Conservation (phyloP, 2,888 invertebrate species). For the Amblyjoppa fuscipennis region DNA sequence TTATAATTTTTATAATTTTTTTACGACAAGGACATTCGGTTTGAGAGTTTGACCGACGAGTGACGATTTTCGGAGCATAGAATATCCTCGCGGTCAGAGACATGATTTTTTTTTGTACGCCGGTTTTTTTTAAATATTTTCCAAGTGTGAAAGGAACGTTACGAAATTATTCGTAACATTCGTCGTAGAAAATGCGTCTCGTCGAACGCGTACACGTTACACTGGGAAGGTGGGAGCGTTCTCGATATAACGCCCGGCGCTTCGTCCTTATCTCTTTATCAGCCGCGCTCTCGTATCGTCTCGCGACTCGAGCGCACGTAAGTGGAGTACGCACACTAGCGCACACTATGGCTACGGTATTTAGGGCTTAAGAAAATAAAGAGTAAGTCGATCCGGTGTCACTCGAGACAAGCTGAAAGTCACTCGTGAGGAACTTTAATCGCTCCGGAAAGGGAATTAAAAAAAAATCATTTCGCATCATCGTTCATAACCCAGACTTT, state of each 20-base stretch:
- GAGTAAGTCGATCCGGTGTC: background rate
- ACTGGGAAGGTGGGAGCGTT: conserved; percentile 27
- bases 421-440: background rate
- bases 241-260: conserved; percentile 35
- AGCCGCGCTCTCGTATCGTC: conserved; percentile 29
- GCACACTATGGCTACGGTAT: background rate
- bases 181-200: conserved; percentile 14
- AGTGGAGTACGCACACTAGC: background rate
- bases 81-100: conserved; percentile 58
- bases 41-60: conserved; percentile 26
- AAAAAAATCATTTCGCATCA: background rate
- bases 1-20: background rate
- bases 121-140: background rate
- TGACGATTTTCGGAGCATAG: conserved; percentile 54
- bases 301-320: conserved; percentile 19
- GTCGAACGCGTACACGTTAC: conserved; percentile 9
- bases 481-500: background rate
- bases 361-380: background rate
- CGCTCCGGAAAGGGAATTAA: background rate
- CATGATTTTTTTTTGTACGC: background rate
- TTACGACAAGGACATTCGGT: background rate
- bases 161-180: background rate
- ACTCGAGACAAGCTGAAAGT: background rate
- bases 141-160: background rate
- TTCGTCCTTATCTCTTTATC: conserved; percentile 61